Percentiles rank a stretch among this genome's conserved stretches.
Conservation (phyloP, 92 coral and sea anemone genomes). For the Bergia sp. region DNA sequence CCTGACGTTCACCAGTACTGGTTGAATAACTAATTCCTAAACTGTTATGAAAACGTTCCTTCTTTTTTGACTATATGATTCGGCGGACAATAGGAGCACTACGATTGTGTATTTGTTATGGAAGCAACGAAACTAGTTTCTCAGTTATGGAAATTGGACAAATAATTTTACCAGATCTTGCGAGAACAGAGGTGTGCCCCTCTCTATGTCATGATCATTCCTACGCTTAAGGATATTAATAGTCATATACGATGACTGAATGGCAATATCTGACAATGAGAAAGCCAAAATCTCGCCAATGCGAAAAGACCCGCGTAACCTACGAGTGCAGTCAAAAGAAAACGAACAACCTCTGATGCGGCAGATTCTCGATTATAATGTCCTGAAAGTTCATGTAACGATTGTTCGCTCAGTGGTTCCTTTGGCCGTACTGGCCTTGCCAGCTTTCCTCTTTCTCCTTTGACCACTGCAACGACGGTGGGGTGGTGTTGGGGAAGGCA, state of each 20-base stretch:
- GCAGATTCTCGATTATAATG: background rate
- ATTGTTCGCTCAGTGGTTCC: background rate
- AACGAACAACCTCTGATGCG: background rate
- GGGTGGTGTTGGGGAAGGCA: background rate
- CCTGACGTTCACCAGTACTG: conserved; percentile 7
- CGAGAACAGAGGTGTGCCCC: background rate
- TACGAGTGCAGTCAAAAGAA: background rate
- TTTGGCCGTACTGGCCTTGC: background rate
- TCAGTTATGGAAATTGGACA: conserved; percentile 9
- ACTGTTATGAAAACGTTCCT: background rate
- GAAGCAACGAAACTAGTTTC: background rate
- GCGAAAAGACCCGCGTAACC: background rate
- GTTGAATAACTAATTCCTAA: background rate
- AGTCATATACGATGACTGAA: background rate
- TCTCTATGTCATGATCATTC: conserved; percentile 4
- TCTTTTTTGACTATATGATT: background rate
- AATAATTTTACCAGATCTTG: background rate
- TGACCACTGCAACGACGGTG: background rate
- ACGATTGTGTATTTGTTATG: conserved; percentile 1
- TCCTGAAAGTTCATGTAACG: background rate
- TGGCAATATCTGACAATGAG: background rate
- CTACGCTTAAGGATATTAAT: background rate
- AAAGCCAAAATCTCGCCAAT: background rate
- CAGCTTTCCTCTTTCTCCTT: background rate
- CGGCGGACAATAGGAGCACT: background rate